Conservation (phyloP, 2,888 invertebrate species). For the Eugnorisma glareosa region DNA sequence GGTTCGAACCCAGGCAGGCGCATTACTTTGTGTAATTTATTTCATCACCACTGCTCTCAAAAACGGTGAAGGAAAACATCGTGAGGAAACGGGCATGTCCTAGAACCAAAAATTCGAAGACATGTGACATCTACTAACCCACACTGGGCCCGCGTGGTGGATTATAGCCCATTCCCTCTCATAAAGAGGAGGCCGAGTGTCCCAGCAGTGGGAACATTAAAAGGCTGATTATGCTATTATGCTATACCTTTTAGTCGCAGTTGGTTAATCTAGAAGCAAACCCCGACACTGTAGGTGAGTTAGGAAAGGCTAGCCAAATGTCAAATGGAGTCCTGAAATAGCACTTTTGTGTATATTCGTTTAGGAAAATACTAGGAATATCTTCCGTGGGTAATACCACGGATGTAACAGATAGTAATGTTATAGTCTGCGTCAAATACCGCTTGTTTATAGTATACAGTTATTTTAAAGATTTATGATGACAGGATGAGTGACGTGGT, state of each 20-base stretch:
- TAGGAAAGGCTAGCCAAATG: neutral
- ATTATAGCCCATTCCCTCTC: too few relatives aligned
- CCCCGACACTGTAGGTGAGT: neutral
- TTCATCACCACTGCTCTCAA: too few relatives aligned
- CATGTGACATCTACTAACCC: too few relatives aligned
- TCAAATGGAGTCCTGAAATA: conserved; percentile 13
- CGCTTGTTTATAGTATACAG: conserved; percentile 33
- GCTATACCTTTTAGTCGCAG: neutral
- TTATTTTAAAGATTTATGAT: conserved; percentile 54
- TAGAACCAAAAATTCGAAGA: too few relatives aligned
- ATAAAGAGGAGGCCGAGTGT: too few relatives aligned
- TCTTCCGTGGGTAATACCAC: conserved; percentile 23
- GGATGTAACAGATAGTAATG: conserved; percentile 9
- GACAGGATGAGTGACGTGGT: conserved; percentile 53
- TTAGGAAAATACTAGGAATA: conserved; percentile 18
- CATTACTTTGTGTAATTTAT: too few relatives aligned
- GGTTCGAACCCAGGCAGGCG: too few relatives aligned
- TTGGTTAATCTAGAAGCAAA: neutral
- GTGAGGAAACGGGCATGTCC: too few relatives aligned
- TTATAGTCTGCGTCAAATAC: conserved; percentile 30
- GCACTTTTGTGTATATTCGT: neutral
- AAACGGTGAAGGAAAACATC: too few relatives aligned
- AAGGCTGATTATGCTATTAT: too few relatives aligned
- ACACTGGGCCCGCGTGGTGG: too few relatives aligned
- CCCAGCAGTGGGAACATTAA: too few relatives aligned